Percentiles rank a stretch among this genome's conserved stretches.
Evolutionary conservation across 2,113 vertebrate genomes (phyloP).

Genomic region (Psettodes erumei): DNA sequence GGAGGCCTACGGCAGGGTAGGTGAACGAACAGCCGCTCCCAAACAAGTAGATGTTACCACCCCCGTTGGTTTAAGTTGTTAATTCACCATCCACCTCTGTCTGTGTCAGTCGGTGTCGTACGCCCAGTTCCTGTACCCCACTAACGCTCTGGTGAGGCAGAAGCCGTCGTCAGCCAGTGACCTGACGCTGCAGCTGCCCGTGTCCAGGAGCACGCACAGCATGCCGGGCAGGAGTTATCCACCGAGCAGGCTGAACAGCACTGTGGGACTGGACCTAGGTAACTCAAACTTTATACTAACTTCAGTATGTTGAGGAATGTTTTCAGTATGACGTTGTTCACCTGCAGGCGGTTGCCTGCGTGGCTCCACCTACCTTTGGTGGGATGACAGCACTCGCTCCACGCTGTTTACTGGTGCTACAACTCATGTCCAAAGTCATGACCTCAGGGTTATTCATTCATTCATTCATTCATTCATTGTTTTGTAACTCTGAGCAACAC

Average conservation of each 20-base stretch:
- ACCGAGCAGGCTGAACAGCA: slow-evolving; percentile 84
- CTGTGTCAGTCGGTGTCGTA: slow-evolving; percentile 92
- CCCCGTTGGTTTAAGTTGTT: too few relatives aligned
- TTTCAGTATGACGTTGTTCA: too few relatives aligned
- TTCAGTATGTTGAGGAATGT: too few relatives aligned
- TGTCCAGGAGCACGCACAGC: slow-evolving; percentile 79
- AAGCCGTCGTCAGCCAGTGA: slow-evolving; percentile 82
- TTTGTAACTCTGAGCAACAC: not conserved
- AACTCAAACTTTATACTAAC: too few relatives aligned
- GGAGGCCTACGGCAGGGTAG: slow-evolving; percentile 92
- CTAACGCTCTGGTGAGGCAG: slow-evolving; percentile 90
- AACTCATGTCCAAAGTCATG: not conserved
- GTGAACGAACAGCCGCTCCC: not conserved
- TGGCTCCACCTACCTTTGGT: too few relatives aligned
- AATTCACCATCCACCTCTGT: too few relatives aligned
- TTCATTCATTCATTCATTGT: too few relatives aligned
- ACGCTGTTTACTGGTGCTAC: not conserved
- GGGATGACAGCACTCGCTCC: too few relatives aligned
- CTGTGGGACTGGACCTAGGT: slow-evolving; percentile 89
- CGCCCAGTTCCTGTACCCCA: slow-evolving; percentile 94
- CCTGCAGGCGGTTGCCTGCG: too few relatives aligned
- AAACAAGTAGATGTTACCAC: not conserved
- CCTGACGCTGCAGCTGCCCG: slow-evolving; percentile 76
- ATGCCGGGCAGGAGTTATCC: slow-evolving; percentile 80
- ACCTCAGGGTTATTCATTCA: too few relatives aligned